Evolutionary conservation across 2,888 invertebrate genomes (phyloP), one percentile per base, ranked within the genome.

Genomic region (Notocelia uddmanniana): DNA sequence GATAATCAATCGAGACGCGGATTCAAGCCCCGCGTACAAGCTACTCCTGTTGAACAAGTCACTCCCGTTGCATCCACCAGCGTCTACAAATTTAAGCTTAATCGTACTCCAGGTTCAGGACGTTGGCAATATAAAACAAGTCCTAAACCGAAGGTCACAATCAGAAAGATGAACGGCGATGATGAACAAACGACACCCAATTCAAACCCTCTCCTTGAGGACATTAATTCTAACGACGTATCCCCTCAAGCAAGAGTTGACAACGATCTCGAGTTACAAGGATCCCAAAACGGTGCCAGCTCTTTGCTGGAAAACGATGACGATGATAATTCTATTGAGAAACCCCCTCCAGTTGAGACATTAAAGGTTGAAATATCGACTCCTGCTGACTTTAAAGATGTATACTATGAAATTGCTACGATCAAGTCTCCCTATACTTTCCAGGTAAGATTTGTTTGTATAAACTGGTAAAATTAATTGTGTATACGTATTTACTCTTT

Each of bases 121-220:
- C 95, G 98, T 78, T 98, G 98, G 98, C 97, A 97, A 80, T 98
- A 98, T 88, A 98, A 97, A 90, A 97, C 98, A 11, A 97, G 97
- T 26, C 96, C 97, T 0, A 98, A 97, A 86, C 98, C 98, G 3
- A 95, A 97, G 85, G 96, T 98, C 10, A 96, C 96, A 63, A 97
- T 98, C 77, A 94, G 97, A 67, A 97, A 97, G 83, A 95, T 95
- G 79, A 94, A 93, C 67, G 94, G 94, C 69, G 95, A 95, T 70
- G 95, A 95, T 73, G 92, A 92, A 26, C 92, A 89, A 81, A 92
- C 93, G 74, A 94, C 93, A 64, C 93, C 93, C 21, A 89, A 90
- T 74, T 78, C 89, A 34, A 91, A 92, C 74, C 89, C 92, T 73
- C 86, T 93, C 67, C 77, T 89, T 59, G 93, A 94, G 74, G 92